A percentile compares a stretch with the other conserved stretches of the same genome.
Conservation (phyloP, 2,797 vertebrate species). For the Neosilurus hyrtlii region DNA sequence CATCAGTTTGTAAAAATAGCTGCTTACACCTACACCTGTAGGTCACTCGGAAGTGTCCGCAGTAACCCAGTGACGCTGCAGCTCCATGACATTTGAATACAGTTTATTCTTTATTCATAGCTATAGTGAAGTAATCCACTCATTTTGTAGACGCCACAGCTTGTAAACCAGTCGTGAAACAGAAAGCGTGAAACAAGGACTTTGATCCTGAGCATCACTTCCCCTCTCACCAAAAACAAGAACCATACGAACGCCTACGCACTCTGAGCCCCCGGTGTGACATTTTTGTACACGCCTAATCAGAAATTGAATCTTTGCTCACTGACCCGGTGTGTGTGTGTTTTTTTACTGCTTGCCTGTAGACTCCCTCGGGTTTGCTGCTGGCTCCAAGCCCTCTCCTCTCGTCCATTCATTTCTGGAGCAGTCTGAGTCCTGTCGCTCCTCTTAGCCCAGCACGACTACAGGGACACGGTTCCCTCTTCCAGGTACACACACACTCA, state of each 20-base stretch:
- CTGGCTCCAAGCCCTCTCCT: conserved; percentile 90
- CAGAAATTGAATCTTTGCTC: conserved; percentile 11
- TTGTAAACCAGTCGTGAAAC: not conserved
- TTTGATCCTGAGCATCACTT: conserved; percentile 18
- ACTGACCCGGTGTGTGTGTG: conserved; percentile 31
- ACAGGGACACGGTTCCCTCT: conserved; percentile 87
- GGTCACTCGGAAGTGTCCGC: not conserved
- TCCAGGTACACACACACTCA: conserved; percentile 77
- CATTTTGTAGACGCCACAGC: not conserved
- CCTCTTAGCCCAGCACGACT: conserved; percentile 90
- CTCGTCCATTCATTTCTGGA: conserved; percentile 95
- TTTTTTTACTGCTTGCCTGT: conserved; percentile 53
- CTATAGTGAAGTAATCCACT: not conserved
- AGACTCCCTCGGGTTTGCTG: conserved; percentile 92
- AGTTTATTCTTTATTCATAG: not conserved
- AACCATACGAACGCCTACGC: conserved; percentile 22
- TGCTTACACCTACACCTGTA: not conserved
- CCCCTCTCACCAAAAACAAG: conserved; percentile 29
- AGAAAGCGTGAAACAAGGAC: not conserved
- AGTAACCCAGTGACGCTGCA: not conserved
- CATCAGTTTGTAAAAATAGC: not conserved
- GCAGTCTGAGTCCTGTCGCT: conserved; percentile 91
- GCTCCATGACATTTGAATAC: not conserved
- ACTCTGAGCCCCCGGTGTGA: not conserved
- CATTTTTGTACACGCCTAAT: conserved; percentile 23